A percentile compares a stretch with the other conserved stretches of the same genome.
These are phyloP conservation scores for Formica selysi DNA, from an alignment of 1,140 invertebrate genomes.

Conservation along the genomic window DNA sequence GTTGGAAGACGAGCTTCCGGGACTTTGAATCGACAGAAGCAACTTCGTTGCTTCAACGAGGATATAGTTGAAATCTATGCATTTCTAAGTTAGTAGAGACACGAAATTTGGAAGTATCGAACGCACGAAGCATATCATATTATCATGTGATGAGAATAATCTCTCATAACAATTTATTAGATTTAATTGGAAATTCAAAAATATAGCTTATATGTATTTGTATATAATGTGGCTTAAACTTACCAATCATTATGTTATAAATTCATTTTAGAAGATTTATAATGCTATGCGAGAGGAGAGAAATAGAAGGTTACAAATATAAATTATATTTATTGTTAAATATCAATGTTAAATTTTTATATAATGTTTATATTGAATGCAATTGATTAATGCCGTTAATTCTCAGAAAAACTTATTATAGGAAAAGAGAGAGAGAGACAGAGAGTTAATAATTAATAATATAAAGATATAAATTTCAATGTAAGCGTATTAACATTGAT, in stretches of 20 bases:
- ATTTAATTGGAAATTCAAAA: background rate
- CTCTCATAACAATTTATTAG: background rate
- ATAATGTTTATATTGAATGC: background rate
- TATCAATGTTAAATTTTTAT: background rate
- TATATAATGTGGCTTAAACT: background rate
- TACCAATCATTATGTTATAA: background rate
- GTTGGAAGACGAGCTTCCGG: constrained; percentile 32
- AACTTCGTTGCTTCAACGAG: constrained; percentile 64
- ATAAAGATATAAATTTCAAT: background rate
- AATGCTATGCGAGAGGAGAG: no score
- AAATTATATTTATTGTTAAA: background rate
- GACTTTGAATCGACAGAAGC: constrained; percentile 49
- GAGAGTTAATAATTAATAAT: background rate
- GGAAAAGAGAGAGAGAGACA: no score
- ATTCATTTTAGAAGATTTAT: background rate
- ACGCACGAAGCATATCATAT: constrained; percentile 19
- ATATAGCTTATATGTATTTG: background rate
- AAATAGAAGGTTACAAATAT: background rate
- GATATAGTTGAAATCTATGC: constrained; percentile 53
- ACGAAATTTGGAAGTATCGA: constrained; percentile 11
- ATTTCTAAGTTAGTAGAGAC: constrained; percentile 20
- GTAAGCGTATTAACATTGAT: no score
- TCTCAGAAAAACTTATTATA: no score
- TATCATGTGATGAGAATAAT: constrained; percentile 19
- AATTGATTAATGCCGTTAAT: background rate